Evolutionary conservation across 2,113 vertebrate genomes (phyloP).

Genomic region (Sprattus sprattus): DNA sequence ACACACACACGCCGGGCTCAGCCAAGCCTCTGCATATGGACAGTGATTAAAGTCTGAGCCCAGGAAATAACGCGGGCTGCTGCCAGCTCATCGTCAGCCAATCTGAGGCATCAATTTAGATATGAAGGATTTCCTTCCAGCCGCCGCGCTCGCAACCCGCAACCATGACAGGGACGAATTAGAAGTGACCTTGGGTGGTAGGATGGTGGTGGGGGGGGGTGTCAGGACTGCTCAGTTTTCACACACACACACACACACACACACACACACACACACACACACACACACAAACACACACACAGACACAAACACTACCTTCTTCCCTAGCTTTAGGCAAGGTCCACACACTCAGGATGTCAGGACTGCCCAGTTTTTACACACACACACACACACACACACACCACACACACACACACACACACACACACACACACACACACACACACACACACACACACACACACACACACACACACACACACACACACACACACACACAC

Average conservation of each 20-base stretch:
- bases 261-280: not conserved
- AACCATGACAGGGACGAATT: constrained; percentile 40
- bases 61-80: not conserved
- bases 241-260: not conserved
- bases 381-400: not conserved
- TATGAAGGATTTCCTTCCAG: constrained; percentile 43
- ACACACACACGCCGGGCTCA: not conserved
- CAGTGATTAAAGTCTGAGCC: constrained; percentile 36
- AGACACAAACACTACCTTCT: not conserved
- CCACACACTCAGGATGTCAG: not conserved
- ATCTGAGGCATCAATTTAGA: constrained; percentile 39
- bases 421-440: not conserved
- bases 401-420: constrained; percentile 9
- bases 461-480: not conserved
- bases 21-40: constrained; percentile 39
- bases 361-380: no score
- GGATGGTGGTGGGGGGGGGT: not conserved
- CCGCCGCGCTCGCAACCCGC: constrained; percentile 16
- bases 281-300: not conserved
- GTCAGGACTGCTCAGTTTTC: constrained; percentile 40
- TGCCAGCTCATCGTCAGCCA: not conserved
- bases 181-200: constrained; percentile 49
- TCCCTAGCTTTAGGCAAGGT: not conserved
- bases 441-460: not conserved
- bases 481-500: constrained; percentile 6